Evolutionary conservation across 1,140 invertebrate genomes (phyloP).

Genomic region (Saccostrea glomerata): DNA sequence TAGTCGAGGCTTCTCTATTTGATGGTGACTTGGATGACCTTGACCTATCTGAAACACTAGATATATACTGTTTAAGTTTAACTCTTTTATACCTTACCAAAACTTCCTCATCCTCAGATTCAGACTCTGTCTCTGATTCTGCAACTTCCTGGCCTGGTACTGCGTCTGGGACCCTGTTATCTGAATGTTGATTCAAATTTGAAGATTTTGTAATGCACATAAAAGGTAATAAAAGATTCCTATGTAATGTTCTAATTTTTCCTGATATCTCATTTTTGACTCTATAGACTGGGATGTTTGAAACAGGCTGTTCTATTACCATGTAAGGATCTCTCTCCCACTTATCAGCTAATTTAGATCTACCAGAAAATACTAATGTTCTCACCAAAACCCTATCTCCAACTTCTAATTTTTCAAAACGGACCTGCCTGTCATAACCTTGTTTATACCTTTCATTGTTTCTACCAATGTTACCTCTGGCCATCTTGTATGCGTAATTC

Average conservation of each 20-base stretch:
- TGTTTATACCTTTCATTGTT: neutral
- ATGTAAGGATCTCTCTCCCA: neutral
- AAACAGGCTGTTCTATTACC: neutral
- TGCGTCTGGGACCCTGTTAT: neutral
- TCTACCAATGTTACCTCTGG: neutral
- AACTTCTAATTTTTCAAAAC: neutral
- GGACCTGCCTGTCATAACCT: neutral
- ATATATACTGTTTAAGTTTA: neutral
- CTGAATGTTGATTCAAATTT: neutral
- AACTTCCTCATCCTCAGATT: neutral
- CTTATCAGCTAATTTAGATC: neutral
- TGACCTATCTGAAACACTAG: neutral
- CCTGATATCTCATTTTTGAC: neutral
- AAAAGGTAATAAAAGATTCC: neutral
- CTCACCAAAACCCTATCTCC: neutral
- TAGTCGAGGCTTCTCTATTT: neutral
- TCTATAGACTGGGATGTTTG: neutral
- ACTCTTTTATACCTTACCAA: neutral
- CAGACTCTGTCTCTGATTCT: neutral
- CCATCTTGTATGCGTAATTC: constrained; percentile 13
- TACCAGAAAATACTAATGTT: neutral
- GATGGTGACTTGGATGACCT: neutral
- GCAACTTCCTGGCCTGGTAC: neutral
- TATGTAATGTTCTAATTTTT: constrained; percentile 8
- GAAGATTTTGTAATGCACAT: neutral